These are phyloP conservation scores for Eremobia ochroleuca DNA, from an alignment of 2,888 invertebrate genomes.

Conservation along the genomic window DNA sequence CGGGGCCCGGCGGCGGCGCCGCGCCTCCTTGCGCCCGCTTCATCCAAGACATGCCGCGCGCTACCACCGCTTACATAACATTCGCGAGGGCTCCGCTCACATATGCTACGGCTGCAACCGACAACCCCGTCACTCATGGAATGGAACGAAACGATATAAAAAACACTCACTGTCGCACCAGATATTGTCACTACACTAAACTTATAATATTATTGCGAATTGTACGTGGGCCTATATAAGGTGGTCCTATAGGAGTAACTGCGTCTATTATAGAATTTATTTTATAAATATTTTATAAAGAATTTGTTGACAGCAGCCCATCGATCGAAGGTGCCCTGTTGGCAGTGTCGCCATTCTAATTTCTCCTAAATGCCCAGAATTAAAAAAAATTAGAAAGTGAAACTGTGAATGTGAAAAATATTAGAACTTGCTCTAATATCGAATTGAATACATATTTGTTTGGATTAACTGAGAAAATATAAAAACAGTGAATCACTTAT, in stretches of 20 bases:
- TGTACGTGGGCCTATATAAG: conserved; percentile 35
- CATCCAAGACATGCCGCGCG: conserved; percentile 88
- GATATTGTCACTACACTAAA: conserved; percentile 55
- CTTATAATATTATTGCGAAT: conserved; percentile 43
- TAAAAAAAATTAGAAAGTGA: neutral
- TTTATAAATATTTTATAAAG: conserved; percentile 79
- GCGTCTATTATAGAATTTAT: conserved; percentile 70
- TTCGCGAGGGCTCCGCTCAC: conserved; percentile 80
- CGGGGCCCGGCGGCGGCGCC: conserved; percentile 75
- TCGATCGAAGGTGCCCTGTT: conserved; percentile 91
- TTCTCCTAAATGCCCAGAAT: conserved; percentile 17
- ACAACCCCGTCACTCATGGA: conserved; percentile 85
- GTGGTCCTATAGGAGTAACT: conserved; percentile 51
- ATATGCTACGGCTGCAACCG: conserved; percentile 83
- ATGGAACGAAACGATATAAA: conserved; percentile 73
- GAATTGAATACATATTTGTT: neutral
- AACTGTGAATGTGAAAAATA: neutral
- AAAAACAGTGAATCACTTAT: neutral
- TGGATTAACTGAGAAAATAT: neutral
- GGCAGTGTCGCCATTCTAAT: conserved; percentile 85
- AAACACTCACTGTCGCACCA: conserved; percentile 83
- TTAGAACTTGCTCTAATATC: neutral
- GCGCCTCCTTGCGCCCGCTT: conserved; percentile 82
- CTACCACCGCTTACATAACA: conserved; percentile 88
- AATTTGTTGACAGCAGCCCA: conserved; percentile 88